Percentiles rank a stretch among this genome's conserved stretches.
Evolutionary conservation across 2,113 vertebrate species (phyloP).

Genomic region (Lipophrys pholis): DNA sequence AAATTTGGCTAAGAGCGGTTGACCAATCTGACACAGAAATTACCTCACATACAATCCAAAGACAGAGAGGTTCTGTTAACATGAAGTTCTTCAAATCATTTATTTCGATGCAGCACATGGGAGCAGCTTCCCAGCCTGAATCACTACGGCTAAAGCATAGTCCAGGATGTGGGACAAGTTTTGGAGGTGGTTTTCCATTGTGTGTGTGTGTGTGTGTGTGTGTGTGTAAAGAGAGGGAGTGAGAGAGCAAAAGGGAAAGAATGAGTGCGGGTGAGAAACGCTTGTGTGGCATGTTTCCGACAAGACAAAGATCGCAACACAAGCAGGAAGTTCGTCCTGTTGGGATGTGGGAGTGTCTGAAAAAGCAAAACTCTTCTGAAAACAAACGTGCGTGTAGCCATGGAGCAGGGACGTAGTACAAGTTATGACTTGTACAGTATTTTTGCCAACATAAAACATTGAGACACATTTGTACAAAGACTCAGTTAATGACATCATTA

Average conservation of each 20-base stretch:
- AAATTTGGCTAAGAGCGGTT: conserved; percentile 41
- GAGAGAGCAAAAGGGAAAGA: not conserved
- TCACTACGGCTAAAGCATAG: conserved; percentile 35
- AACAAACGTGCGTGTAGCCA: conserved; percentile 8
- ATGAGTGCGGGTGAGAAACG: conserved; percentile 15
- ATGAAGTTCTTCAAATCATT: conserved; percentile 6
- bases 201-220: conserved; percentile 6
- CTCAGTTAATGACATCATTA: conserved; percentile 4
- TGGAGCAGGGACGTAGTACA: too few species aligned
- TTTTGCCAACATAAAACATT: not conserved
- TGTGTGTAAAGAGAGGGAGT: not conserved
- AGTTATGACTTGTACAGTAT: not conserved
- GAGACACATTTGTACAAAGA: not conserved
- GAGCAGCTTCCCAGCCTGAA: conserved; percentile 39
- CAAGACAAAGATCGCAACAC: conserved; percentile 47
- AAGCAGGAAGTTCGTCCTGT: conserved; percentile 73
- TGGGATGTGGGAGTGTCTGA: conserved; percentile 32
- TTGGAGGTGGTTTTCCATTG: conserved; percentile 53
- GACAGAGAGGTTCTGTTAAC: conserved; percentile 3
- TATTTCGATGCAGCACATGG: conserved; percentile 30
- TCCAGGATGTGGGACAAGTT: conserved; percentile 63
- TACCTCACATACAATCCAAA: conserved; percentile 21
- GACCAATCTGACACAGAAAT: conserved; percentile 13
- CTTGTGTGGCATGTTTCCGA: conserved; percentile 39
- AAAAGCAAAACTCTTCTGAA: not conserved